Evolutionary conservation across 2,797 vertebrate species (phyloP).

Genomic region (Iguana delicatissima): DNA sequence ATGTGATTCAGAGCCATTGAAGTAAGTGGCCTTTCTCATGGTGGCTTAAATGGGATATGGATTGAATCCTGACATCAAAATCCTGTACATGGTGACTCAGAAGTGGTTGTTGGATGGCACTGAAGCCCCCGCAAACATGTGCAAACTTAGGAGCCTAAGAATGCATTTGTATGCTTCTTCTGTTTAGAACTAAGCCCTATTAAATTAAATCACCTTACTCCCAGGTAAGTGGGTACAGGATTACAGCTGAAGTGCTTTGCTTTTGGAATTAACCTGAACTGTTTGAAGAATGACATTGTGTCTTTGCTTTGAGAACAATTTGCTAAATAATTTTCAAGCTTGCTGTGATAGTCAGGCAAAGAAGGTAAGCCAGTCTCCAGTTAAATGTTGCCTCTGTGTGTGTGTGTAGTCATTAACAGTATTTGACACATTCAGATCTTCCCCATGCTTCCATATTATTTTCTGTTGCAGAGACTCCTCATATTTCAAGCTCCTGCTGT

Average conservation of each 20-base stretch:
- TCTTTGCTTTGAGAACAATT: slow-evolving; percentile 26
- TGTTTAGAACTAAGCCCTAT: not conserved
- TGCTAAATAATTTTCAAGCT: slow-evolving; percentile 29
- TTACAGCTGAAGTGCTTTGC: not conserved
- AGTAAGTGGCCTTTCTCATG: not conserved
- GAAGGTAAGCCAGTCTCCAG: slow-evolving; percentile 32
- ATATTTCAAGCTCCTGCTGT: slow-evolving; percentile 34
- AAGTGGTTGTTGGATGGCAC: not conserved
- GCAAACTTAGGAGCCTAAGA: not conserved
- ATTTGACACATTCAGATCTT: slow-evolving; percentile 41
- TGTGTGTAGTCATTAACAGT: slow-evolving; percentile 40
- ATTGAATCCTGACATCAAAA: not conserved
- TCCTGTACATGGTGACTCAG: not conserved
- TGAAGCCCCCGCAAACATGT: not conserved
- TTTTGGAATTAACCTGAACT: not conserved
- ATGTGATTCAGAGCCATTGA: not conserved
- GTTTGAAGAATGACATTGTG: not conserved
- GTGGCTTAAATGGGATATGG: not conserved
- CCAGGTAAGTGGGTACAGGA: not conserved
- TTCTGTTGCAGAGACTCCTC: slow-evolving; percentile 43
- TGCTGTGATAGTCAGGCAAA: slow-evolving; percentile 22
- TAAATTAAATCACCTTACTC: not conserved
- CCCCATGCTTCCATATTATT: slow-evolving; percentile 11
- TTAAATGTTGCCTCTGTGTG: not conserved
- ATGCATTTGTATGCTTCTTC: not conserved